phyloP scores from a whole-genome alignment of 2,113 vertebrate species.

The Gopherus flavomarginatus region DNA sequence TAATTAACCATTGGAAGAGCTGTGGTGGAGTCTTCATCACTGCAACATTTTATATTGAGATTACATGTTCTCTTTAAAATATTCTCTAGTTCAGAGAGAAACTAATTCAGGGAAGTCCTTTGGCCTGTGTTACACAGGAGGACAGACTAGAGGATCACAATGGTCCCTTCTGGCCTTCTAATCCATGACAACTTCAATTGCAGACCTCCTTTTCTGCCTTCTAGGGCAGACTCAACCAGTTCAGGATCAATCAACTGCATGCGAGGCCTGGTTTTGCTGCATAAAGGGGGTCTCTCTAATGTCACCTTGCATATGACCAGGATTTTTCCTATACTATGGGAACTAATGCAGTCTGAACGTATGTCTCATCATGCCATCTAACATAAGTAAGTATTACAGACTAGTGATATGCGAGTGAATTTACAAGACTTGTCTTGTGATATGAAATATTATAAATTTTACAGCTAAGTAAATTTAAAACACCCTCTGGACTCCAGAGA shows the following conservation, averaged over 20 bases:
- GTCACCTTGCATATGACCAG: constrained; percentile 36
- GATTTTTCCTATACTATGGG: neutral
- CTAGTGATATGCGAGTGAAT: neutral
- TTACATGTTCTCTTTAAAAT: neutral
- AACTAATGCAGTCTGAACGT: neutral
- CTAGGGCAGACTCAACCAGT: constrained; percentile 57
- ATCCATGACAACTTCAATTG: constrained; percentile 51
- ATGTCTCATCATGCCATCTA: neutral
- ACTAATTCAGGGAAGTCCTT: constrained; percentile 24
- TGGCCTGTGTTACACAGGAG: neutral
- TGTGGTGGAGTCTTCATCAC: neutral
- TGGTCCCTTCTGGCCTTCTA: constrained; percentile 60
- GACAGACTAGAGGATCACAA: constrained; percentile 44
- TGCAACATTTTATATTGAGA: constrained; percentile 38
- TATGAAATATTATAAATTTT: neutral
- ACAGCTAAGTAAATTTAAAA: constrained; percentile 22
- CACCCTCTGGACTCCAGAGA: neutral
- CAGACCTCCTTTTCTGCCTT: constrained; percentile 41
- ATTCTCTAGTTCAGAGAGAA: neutral
- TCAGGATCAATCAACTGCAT: constrained; percentile 53
- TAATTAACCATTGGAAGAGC: neutral
- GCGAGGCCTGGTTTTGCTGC: constrained; percentile 43
- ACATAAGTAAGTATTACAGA: neutral
- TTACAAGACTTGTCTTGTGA: neutral
- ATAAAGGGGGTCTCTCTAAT: constrained; percentile 49